A percentile compares a stretch with the other conserved stretches of the same genome.
Conservation (phyloP, 2,113 vertebrate species). For the Agelaius tricolor region DNA sequence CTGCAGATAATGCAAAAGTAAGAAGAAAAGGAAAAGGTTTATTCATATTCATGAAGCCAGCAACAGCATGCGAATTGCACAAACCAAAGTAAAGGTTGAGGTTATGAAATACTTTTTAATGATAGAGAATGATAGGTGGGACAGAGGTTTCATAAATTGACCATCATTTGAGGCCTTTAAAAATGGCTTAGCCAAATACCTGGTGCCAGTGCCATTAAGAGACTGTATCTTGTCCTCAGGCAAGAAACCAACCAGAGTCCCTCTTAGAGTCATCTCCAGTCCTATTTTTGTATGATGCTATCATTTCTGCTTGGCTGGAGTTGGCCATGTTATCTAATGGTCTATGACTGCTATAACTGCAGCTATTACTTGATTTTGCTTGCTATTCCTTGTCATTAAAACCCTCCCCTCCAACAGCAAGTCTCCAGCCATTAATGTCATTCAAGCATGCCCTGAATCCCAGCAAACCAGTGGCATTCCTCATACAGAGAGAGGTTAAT, state of each 20-base stretch:
- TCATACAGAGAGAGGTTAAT: background rate
- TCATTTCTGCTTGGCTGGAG: slow-evolving; percentile 36
- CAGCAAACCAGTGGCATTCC: background rate
- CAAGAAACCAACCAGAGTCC: background rate
- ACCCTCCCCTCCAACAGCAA: background rate
- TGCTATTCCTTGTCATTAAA: background rate
- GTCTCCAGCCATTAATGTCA: background rate
- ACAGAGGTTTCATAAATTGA: background rate
- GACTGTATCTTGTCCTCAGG: background rate
- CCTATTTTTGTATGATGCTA: slow-evolving; percentile 22
- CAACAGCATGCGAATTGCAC: background rate
- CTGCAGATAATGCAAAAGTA: background rate
- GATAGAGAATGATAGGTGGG: background rate
- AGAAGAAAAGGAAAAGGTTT: background rate
- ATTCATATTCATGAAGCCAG: background rate
- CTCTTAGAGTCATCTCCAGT: background rate
- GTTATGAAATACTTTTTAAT: background rate
- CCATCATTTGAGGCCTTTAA: background rate
- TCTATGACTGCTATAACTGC: background rate
- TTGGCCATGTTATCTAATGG: background rate
- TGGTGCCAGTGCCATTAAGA: background rate
- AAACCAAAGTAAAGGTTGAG: background rate
- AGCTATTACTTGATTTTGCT: background rate
- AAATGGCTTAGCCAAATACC: background rate
- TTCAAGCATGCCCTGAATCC: background rate